phyloP scores from a whole-genome alignment of 2,888 invertebrate species.

The Heliconius aoede region DNA sequence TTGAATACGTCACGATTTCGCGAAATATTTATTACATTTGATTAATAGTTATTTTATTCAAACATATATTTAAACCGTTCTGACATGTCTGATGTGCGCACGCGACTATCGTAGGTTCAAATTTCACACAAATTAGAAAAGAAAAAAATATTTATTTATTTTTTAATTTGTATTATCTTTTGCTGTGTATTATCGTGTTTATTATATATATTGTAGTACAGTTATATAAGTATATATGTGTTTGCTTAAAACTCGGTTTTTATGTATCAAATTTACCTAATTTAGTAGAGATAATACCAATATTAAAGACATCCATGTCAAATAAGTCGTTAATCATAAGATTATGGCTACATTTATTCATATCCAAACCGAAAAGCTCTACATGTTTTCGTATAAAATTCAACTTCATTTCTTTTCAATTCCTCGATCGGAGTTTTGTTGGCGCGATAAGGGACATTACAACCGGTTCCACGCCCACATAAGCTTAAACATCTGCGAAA shows the following conservation, averaged over 20 bases:
- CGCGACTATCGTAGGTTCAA: background rate
- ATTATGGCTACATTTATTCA: constrained; percentile 65
- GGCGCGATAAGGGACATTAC: constrained; percentile 33
- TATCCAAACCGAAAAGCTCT: constrained; percentile 46
- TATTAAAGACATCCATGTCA: constrained; percentile 47
- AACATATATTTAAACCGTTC: background rate
- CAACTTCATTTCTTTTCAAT: constrained; percentile 19
- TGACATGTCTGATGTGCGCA: background rate
- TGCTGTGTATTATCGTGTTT: background rate
- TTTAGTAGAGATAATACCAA: background rate
- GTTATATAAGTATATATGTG: background rate
- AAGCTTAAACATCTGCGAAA: constrained; percentile 55
- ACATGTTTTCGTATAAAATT: constrained; percentile 34
- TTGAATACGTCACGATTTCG: constrained; percentile 24
- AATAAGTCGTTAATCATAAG: constrained; percentile 70
- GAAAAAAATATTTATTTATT: no score
- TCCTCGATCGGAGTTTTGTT: constrained; percentile 40
- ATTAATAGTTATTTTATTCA: constrained; percentile 17
- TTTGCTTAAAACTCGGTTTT: background rate
- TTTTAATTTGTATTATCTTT: no score
- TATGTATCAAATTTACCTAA: background rate
- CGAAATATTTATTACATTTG: constrained; percentile 10
- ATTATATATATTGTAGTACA: no score
- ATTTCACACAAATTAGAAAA: background rate
- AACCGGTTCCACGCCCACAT: constrained; percentile 70